phyloP scores from a whole-genome alignment of 2,797 vertebrate genomes.

The Mormyrus hasselquistii region DNA sequence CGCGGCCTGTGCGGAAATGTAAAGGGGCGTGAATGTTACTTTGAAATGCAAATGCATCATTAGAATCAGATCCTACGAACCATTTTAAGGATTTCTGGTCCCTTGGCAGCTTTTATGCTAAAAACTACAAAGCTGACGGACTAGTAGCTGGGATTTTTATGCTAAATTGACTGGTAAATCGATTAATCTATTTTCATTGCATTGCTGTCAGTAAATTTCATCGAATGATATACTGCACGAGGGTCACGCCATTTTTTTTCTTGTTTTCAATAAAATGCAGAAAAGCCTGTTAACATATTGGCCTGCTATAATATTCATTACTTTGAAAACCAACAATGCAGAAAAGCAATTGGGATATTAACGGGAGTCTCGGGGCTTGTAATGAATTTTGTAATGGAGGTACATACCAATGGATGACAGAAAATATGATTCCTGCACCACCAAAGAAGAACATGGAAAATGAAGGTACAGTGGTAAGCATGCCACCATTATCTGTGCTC shows the following conservation, averaged over 20 bases:
- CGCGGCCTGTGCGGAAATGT: constrained; percentile 36
- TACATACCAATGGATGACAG: not conserved
- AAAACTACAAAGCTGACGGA: not conserved
- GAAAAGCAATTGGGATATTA: constrained; percentile 1
- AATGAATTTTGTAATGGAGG: constrained; percentile 1
- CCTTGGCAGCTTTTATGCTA: not conserved
- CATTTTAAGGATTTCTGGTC: constrained; percentile 25
- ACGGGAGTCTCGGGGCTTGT: not conserved
- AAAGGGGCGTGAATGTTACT: constrained; percentile 24
- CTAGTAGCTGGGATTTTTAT: not conserved
- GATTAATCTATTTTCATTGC: not conserved
- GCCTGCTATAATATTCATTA: constrained; percentile 7
- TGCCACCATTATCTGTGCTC: not conserved
- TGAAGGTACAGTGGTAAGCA: not conserved
- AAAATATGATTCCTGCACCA: not conserved
- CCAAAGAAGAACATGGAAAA: not conserved
- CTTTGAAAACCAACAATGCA: not conserved
- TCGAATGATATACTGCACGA: not conserved
- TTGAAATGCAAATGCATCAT: constrained; percentile 46
- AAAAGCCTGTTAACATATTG: not conserved
- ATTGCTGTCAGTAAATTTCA: not conserved
- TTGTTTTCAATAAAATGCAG: not conserved
- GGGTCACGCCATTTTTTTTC: not conserved
- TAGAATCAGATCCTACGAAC: not conserved
- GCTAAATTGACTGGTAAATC: not conserved